These are phyloP conservation scores for Panurus biarmicus DNA, from an alignment of 2,113 vertebrate species.

Conservation along the genomic window DNA sequence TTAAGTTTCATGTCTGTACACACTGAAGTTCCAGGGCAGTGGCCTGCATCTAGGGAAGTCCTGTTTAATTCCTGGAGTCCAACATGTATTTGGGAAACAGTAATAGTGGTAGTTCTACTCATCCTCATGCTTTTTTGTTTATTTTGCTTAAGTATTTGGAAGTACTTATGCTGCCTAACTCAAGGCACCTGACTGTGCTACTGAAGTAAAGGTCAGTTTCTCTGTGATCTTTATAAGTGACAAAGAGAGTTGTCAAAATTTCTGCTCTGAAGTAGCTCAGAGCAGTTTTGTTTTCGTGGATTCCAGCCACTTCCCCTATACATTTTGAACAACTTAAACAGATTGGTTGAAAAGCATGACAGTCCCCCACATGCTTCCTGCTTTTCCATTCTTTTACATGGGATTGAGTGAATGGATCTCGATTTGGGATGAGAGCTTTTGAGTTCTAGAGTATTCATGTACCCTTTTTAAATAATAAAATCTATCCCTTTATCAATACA, in stretches of 20 bases:
- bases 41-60: neutral
- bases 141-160: neutral
- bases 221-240: neutral
- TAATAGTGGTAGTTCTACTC: neutral
- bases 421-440: neutral
- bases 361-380: neutral
- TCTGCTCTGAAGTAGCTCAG: neutral
- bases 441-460: neutral
- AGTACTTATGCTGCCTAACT: neutral
- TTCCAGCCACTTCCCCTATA: neutral
- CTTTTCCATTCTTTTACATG: neutral
- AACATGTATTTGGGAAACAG: neutral
- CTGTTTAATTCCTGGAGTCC: neutral
- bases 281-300: neutral
- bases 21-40: neutral
- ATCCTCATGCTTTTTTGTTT: neutral
- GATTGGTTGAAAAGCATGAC: neutral
- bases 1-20: neutral
- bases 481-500: neutral
- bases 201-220: neutral
- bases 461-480: neutral
- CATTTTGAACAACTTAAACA: neutral
- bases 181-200: neutral
- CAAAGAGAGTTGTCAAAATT: neutral
- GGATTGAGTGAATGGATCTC: neutral